These are phyloP conservation scores for Dione vanillae DNA, from an alignment of 2,888 invertebrate genomes.

Conservation along the genomic window DNA sequence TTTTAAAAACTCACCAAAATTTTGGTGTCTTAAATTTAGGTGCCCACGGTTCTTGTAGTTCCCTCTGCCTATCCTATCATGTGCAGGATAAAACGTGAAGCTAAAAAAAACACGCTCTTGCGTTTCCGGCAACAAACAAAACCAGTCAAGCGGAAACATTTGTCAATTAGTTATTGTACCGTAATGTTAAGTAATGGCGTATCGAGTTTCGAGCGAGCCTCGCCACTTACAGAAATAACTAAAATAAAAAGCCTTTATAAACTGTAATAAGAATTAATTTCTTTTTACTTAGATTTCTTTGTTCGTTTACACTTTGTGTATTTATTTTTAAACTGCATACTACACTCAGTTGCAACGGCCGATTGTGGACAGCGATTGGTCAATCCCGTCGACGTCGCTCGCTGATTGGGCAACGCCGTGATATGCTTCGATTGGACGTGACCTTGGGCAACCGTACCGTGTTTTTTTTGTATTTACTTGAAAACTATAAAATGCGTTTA, in stretches of 20 bases:
- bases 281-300: not conserved
- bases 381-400: constrained; percentile 34
- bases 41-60: no score
- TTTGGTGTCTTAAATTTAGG: no score
- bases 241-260: not conserved
- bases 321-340: not conserved
- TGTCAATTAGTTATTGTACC: not conserved
- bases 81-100: no score
- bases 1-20: no score
- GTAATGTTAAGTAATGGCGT: no score
- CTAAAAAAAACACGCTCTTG: not conserved
- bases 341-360: constrained; percentile 37
- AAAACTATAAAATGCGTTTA: not conserved
- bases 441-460: constrained; percentile 43
- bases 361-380: constrained; percentile 45
- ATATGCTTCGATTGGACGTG: constrained; percentile 66
- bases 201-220: not conserved
- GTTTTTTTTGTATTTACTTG: not conserved
- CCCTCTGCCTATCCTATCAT: no score
- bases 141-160: constrained; percentile 1
- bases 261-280: not conserved
- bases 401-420: constrained; percentile 45
- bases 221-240: no score
- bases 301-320: not conserved
- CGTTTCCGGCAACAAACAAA: constrained; percentile 14